Base-by-base conservation (phyloP, 2,888 invertebrate species). In the Teleiodes luculella region DNA sequence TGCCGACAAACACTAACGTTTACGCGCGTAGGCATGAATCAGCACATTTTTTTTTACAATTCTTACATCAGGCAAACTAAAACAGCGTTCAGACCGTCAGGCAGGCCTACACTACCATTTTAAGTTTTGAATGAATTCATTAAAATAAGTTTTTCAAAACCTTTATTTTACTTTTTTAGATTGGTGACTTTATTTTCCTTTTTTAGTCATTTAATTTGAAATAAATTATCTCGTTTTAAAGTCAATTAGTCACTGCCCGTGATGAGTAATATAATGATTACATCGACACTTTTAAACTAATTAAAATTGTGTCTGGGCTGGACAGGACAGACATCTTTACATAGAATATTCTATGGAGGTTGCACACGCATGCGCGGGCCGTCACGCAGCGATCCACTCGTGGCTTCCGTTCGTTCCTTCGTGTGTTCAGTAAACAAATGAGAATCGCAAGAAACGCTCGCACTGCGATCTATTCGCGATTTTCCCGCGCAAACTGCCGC, bases 291-390 rank as follows among this genome's bases (percentile, higher is more conserved):
- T 47, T 64, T 55, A 64, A 62, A 66, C 67, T 69, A 70, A 73
- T 68, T 72, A 65, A 66, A 61, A 62, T 65, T 64, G 49, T 52
- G 51, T 51, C 30, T 51, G 60, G 53, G 53, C 51, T 50, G 13
- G 56, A 36, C 39, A 18, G 52, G 57, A 59, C 60, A 59, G 60
- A 56, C 62, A 64, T 68, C 64, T 68, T 63, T 61, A 58, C 60
- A 70, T 68, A 66, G 66, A 73, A 73, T 71, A 70, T 74, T 70
- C 60, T 66, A 68, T 67, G 69, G 64, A 61, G 57, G 53, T 52
- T 47, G 51, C 46, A 18, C 48, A 65, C 76, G 76, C 76, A 73
- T 76, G 76, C 76, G 76, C 66, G 43, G 36, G 10, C 33, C 28
- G 58, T 52, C 60, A 52, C 50, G 55, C 47, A 53, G 46, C 18